These are phyloP conservation scores for Blastomussa wellsi DNA, from an alignment of 92 coral and sea anemone species.

Conservation along the genomic window DNA sequence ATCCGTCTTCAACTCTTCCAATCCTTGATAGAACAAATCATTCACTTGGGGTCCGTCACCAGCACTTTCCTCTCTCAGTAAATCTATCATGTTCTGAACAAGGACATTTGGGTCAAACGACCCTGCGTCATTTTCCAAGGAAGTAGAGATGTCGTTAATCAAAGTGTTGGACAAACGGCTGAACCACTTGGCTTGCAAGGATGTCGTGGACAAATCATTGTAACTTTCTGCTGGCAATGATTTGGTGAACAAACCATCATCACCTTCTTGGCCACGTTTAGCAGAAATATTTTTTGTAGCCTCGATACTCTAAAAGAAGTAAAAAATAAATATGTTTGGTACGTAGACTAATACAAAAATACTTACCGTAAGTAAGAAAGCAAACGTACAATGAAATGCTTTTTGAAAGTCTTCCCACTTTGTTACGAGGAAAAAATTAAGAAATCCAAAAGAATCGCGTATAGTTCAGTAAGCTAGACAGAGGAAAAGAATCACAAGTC, in stretches of 20 bases:
- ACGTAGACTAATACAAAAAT: no score
- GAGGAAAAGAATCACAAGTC: background rate
- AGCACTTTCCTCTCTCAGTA: constrained; percentile 8
- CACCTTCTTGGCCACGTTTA: background rate
- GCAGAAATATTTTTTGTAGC: background rate
- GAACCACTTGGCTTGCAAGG: constrained; percentile 34
- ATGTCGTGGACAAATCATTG: background rate
- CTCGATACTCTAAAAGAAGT: background rate
- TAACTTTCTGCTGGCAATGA: constrained; percentile 7
- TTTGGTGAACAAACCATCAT: constrained; percentile 4
- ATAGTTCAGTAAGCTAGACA: background rate
- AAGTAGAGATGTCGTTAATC: constrained; percentile 6
- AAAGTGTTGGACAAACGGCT: background rate
- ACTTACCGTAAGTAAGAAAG: no score
- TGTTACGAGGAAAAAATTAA: background rate
- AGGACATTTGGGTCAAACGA: constrained; percentile 13
- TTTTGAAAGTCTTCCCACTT: background rate
- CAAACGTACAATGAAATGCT: background rate
- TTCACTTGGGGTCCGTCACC: background rate
- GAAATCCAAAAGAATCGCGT: background rate
- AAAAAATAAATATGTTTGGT: no score
- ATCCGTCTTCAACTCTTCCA: constrained; percentile 18
- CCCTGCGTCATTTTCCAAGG: background rate
- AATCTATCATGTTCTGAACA: constrained; percentile 9
- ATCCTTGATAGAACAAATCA: constrained; percentile 4